Evolutionary conservation across 2,888 invertebrate genomes (phyloP).

Genomic region (Syritta pipiens): DNA sequence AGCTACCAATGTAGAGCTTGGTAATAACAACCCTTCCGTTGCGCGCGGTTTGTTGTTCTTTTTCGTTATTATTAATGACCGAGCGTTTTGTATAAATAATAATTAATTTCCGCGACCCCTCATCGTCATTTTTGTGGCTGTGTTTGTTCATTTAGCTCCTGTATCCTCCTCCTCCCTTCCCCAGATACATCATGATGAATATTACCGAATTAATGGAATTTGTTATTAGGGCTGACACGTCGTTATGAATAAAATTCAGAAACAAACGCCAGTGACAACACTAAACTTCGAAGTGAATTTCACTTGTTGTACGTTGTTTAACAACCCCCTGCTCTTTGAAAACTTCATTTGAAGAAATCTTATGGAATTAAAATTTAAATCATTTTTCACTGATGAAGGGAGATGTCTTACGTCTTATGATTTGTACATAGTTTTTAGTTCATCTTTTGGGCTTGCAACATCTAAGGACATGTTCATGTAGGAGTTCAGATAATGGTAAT

Average conservation of each 20-base stretch:
- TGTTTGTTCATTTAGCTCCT: not conserved
- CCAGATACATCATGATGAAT: constrained; percentile 54
- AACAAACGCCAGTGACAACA: constrained; percentile 33
- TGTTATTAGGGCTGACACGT: constrained; percentile 71
- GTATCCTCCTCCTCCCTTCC: not conserved
- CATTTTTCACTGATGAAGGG: constrained; percentile 20
- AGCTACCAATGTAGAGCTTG: constrained; percentile 8
- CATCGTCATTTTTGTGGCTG: constrained; percentile 15
- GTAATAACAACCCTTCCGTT: constrained; percentile 61
- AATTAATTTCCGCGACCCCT: constrained; percentile 76
- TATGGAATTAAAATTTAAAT: constrained; percentile 43
- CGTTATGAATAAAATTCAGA: constrained; percentile 68
- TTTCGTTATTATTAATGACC: constrained; percentile 65
- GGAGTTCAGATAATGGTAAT: not conserved
- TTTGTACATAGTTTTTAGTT: not conserved
- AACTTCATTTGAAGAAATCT: constrained; percentile 31
- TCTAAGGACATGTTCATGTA: not conserved
- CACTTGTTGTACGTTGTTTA: constrained; percentile 50
- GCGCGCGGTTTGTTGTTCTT: constrained; percentile 48
- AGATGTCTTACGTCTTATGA: too few relatives aligned
- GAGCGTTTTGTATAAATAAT: constrained; percentile 73
- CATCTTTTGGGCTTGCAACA: not conserved
- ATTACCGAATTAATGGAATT: constrained; percentile 71
- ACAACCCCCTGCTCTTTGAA: not conserved
- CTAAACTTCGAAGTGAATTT: constrained; percentile 60